phyloP scores from a whole-genome alignment of 1,140 invertebrate species.

The Temnothorax nylanderi region DNA sequence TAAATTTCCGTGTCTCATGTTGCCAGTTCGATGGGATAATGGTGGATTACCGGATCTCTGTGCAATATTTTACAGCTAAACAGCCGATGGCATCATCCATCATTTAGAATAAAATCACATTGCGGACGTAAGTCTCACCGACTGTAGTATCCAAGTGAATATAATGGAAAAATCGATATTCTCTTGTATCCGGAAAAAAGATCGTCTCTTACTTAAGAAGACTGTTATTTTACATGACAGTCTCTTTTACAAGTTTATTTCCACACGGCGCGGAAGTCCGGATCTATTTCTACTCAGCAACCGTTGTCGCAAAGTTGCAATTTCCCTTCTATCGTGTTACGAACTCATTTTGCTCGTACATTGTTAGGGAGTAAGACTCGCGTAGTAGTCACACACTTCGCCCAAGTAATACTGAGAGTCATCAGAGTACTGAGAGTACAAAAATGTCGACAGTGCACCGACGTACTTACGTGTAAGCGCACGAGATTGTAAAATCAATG shows the following conservation, averaged over 20 bases:
- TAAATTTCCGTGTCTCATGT: not conserved
- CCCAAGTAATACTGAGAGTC: not conserved
- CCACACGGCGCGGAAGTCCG: not conserved
- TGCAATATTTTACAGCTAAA: not conserved
- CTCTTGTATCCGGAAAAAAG: not conserved
- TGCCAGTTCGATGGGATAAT: constrained; percentile 12
- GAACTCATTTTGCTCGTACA: constrained; percentile 47
- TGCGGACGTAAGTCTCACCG: constrained; percentile 15
- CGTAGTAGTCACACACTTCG: constrained; percentile 2
- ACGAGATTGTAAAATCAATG: constrained; percentile 46
- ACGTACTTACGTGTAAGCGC: not conserved
- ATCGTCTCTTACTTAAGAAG: not conserved
- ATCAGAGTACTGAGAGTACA: constrained; percentile 4
- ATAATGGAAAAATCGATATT: constrained; percentile 36
- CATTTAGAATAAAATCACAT: constrained; percentile 54
- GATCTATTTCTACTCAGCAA: not conserved
- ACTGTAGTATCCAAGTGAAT: not conserved
- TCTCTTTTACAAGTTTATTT: not conserved
- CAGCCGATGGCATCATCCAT: constrained; percentile 24
- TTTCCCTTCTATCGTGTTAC: constrained; percentile 33
- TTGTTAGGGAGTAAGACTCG: constrained; percentile 10
- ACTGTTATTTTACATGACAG: constrained; percentile 3
- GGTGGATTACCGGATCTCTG: not conserved
- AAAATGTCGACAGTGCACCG: constrained; percentile 14
- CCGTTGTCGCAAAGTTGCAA: constrained; percentile 15